Evolutionary conservation across 1,140 invertebrate genomes (phyloP).

Genomic region (Formica exsecta): DNA sequence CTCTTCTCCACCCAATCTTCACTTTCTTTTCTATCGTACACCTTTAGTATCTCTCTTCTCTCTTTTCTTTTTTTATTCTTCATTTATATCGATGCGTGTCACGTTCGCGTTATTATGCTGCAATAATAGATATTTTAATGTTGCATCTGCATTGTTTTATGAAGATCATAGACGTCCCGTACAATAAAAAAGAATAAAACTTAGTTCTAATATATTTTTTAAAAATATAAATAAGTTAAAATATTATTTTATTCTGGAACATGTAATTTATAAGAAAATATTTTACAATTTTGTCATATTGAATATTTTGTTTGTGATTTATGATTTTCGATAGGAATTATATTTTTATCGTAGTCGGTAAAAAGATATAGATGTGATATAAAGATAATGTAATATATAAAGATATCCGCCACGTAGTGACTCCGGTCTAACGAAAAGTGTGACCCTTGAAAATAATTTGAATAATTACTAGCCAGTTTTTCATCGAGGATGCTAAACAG

Average conservation of each 20-base stretch:
- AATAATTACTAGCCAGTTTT: slow-evolving; percentile 82
- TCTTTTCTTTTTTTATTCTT: neutral
- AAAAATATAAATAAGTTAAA: neutral
- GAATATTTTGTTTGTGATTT: slow-evolving; percentile 21
- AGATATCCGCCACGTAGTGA: slow-evolving; percentile 60
- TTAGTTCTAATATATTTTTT: neutral
- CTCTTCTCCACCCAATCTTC: slow-evolving; percentile 66
- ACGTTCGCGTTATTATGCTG: slow-evolving; percentile 1
- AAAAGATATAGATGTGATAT: slow-evolving; percentile 8
- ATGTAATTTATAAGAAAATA: neutral
- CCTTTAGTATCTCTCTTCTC: neutral
- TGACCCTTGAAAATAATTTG: slow-evolving; percentile 80
- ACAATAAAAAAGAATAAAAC: slow-evolving; percentile 8
- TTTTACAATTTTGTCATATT: neutral
- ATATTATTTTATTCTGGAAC: neutral
- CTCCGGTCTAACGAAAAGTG: slow-evolving; percentile 42
- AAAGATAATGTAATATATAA: slow-evolving; percentile 57
- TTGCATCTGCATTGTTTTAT: slow-evolving; percentile 31
- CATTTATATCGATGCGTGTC: neutral
- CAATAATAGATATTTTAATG: slow-evolving; percentile 42
- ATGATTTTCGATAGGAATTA: slow-evolving; percentile 22
- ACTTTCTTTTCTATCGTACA: slow-evolving; percentile 41
- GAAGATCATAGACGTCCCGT: neutral
- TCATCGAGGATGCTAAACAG: slow-evolving; percentile 82
- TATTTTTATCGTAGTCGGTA: slow-evolving; percentile 53